phyloP scores from a whole-genome alignment of 2,888 invertebrate genomes.

The Coelopa pilipes region DNA sequence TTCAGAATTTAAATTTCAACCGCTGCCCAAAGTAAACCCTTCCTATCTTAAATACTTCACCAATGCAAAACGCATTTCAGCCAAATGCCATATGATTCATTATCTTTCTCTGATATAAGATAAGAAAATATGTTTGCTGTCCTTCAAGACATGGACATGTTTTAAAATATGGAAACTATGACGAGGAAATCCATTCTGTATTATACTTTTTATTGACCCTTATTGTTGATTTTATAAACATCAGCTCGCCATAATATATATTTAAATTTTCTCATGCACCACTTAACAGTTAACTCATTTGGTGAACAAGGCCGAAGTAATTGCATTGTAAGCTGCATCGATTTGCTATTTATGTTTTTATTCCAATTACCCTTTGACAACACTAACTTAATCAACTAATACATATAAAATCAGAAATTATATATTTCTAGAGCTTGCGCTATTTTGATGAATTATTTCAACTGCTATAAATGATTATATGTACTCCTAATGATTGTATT shows the following conservation, averaged over 20 bases:
- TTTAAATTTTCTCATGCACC: not conserved
- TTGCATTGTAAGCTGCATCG: no score
- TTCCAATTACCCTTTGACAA: no score
- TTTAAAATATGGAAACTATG: no score
- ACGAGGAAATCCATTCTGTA: not conserved
- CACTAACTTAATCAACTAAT: no score
- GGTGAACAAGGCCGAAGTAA: no score
- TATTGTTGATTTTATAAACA: not conserved
- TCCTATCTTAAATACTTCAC: not conserved
- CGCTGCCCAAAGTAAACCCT: not conserved
- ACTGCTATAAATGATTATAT: slow-evolving; percentile 27
- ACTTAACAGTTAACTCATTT: no score
- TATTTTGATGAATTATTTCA: slow-evolving; percentile 9
- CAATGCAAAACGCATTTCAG: slow-evolving; percentile 14
- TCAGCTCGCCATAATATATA: not conserved
- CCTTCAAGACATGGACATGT: not conserved
- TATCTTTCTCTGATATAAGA: not conserved
- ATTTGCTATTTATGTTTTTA: no score
- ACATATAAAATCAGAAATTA: not conserved
- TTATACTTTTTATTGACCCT: not conserved
- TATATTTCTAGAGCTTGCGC: slow-evolving; percentile 27
- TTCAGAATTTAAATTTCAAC: not conserved
- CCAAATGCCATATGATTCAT: not conserved
- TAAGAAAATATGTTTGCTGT: not conserved
- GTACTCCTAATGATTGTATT: slow-evolving; percentile 28